Conservation (phyloP, 2,797 vertebrate species). For the Tapera naevia region DNA sequence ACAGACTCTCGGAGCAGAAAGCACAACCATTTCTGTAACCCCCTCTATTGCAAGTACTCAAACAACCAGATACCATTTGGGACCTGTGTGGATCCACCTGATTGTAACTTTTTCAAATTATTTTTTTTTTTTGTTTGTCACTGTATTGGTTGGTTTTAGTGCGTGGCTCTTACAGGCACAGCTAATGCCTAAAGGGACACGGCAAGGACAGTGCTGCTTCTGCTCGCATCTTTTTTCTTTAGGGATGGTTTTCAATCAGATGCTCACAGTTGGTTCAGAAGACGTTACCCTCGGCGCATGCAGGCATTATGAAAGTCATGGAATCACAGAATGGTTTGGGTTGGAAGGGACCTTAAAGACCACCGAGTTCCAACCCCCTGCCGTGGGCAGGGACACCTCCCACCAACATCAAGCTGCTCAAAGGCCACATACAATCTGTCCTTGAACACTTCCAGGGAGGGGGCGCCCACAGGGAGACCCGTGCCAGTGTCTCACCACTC, state of each 20-base stretch:
- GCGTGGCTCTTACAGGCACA: fast-evolving
- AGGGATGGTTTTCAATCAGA: fast-evolving
- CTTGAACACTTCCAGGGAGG: too few relatives aligned
- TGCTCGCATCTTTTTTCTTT: fast-evolving
- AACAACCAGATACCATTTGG: not conserved
- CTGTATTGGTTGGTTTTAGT: fast-evolving
- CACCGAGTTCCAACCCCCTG: too few relatives aligned
- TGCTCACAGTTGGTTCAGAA: too few relatives aligned
- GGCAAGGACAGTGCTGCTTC: fast-evolving
- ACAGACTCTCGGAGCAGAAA: not conserved
- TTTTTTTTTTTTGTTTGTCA: not conserved
- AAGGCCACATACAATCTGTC: too few relatives aligned
- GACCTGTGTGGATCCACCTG: not conserved
- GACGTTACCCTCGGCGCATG: fast-evolving
- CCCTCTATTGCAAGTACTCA: not conserved
- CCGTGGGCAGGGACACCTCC: too few relatives aligned
- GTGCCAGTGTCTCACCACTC: too few relatives aligned
- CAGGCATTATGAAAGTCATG: not conserved
- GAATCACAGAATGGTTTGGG: too few relatives aligned
- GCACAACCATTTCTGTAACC: not conserved
- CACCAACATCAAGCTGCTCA: too few relatives aligned
- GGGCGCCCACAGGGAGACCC: too few relatives aligned
- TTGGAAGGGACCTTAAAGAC: too few relatives aligned
- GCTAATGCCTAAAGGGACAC: too few relatives aligned
- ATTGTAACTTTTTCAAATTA: not conserved